Percentiles rank a stretch among this genome's conserved stretches.
Evolutionary conservation across 1,140 invertebrate genomes (phyloP).

Genomic region (Drosophila parabipectinata): DNA sequence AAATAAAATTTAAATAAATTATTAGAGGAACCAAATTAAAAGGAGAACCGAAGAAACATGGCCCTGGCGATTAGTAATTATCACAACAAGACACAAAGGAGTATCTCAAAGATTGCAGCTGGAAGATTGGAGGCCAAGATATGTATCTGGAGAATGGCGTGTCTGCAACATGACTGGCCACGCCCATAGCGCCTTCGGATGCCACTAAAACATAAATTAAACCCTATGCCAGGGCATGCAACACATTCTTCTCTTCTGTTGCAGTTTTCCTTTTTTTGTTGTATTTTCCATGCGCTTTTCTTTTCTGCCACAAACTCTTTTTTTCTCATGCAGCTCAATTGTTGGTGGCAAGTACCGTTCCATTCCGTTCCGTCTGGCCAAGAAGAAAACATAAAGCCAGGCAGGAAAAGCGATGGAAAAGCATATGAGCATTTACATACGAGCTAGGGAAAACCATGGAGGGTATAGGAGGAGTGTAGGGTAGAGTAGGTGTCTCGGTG

Average conservation of each 20-base stretch:
- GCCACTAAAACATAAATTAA: conserved; percentile 62
- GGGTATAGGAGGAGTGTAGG: background rate
- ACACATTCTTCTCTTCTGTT: conserved; percentile 38
- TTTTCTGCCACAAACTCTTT: conserved; percentile 66
- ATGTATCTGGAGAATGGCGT: conserved; percentile 14
- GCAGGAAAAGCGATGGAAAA: background rate
- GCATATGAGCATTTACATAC: conserved; percentile 56
- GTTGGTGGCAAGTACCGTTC: conserved; percentile 76
- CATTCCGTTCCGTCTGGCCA: conserved; percentile 40
- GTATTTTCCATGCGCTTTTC: conserved; percentile 41
- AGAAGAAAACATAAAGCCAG: conserved; percentile 9
- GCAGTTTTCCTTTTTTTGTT: conserved; percentile 12
- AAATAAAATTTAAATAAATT: conserved; percentile 45
- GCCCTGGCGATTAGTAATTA: conserved; percentile 31
- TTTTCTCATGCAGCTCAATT: conserved; percentile 77
- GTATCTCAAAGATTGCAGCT: conserved; percentile 20
- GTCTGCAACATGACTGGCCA: conserved; percentile 43
- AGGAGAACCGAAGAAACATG: conserved; percentile 1
- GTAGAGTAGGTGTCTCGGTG: background rate
- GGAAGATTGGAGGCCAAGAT: conserved; percentile 1
- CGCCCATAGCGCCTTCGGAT: conserved; percentile 46
- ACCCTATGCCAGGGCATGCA: conserved; percentile 47
- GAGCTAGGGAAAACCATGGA: background rate
- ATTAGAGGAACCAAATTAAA: conserved; percentile 35
- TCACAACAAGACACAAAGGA: conserved; percentile 33